Base-by-base conservation (phyloP, 2,797 vertebrate species). In the Moxostoma hubbsi region DNA sequence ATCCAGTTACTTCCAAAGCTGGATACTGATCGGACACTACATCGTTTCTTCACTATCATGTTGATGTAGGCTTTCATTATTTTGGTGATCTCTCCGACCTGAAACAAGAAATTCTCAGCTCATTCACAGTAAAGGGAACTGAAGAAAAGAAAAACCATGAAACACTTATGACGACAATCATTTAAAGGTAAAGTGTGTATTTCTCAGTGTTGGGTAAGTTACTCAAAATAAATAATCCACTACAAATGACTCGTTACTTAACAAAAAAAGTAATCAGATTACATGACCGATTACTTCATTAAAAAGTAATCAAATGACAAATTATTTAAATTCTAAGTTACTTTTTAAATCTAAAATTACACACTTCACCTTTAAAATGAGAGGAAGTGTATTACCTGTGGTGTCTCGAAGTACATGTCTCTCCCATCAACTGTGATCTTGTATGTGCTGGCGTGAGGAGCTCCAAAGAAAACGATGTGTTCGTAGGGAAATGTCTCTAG, bases 21-120 rank as follows among this genome's bases (percentile, higher is more conserved):
- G 84, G 95, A 93, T 75, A 93, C 92, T 0, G 96, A 97, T 79
- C 94, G 95, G 79, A 97, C 93, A 0, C 96, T 97, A 93, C 96
- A 97, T 80, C 96, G 95, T 85, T 97, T 97, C 92, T 96, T 97
- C 90, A 97, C 96, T 0, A 98, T 98, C 96, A 96, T 97, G 91
- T 97, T 97, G 86, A 98, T 97, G 90, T 98, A 97, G 2, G 96
- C 96, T 88, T 96, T 97, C 96, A 98, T 97, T 87, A 97, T 96
- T 91, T 98, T 98, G 58, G 96, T 95, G 89, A 98, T 97, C 88
- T 98, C 96, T 0, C 95, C 95, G 36, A 97, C 96, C 96, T 98
- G 86, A 0, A 70, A 55, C 83, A 5, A 57, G 36, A 4, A 75
- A 36, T 67, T 46, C 1, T 75, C 45, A 83, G 8, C 83, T 51